Base-by-base conservation (phyloP, 2,797 vertebrate genomes). In the Bradypodion ventrale region DNA sequence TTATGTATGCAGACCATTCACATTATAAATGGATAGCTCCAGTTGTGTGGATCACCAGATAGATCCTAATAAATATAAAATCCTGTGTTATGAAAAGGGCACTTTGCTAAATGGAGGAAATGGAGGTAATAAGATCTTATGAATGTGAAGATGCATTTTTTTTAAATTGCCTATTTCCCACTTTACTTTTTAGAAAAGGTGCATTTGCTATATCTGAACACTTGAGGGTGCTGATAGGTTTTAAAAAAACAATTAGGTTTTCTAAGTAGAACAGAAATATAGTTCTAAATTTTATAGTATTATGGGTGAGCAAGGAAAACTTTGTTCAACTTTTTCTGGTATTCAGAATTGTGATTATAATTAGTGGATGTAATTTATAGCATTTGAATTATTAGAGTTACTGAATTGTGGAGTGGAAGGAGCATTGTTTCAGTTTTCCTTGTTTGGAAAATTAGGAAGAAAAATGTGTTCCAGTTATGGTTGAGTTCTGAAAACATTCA, bases 211-310 rank as follows among this genome's bases (percentile, higher is more conserved):
- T 32, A 21, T 81, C 1, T 75, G 68, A 32, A 89, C 94, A 90
- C 93, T 46, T 46, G 93, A 90, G 90, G 92, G 93, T 90, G 88
- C 92, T 86, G 84, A 29, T 83, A 42, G 68, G 65, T 88, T 93
- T 93, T 83, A 40, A 77, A 80, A 85, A 13, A 68, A 75, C 66
- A 29, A 12, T 10, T 5, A 29, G 49, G 68, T 16, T 80, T 0
- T 0, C 2, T 19, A 8, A 8, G 0, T 16, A 25, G 19, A 44
- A 74, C 56, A 2, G 10, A 76, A 60, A 62, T 40, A 2, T 0
- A 7, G 32, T 60, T 25, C 65, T 10, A 40, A 40, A 10, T 79
- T 25, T 69, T 69, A 83, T 63, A 27, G 15, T 16, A 32, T 1
- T 2, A 40, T 68, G 23, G 23, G 63, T n/a, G n/a, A 9, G 62